Percentiles rank a stretch among this genome's conserved stretches.
Evolutionary conservation across 2,888 invertebrate species (phyloP).

Genomic region (Embidobia sp.): DNA sequence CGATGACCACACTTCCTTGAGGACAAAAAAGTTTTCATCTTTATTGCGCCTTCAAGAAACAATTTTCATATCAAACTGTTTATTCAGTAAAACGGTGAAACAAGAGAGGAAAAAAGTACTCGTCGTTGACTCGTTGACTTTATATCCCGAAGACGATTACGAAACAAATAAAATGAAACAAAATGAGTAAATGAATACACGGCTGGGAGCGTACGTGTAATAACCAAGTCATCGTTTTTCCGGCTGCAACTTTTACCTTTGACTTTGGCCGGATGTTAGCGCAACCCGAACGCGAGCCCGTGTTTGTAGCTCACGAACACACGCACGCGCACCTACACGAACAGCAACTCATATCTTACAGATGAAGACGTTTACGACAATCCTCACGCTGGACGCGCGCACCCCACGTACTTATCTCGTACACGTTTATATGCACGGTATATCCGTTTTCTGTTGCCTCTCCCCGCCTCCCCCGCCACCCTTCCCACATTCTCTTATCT

Average conservation of each 20-base stretch:
- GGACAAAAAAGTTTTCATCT: too few relatives aligned
- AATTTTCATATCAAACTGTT: too few relatives aligned
- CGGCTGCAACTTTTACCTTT: constrained; percentile 52
- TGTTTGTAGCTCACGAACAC: constrained; percentile 67
- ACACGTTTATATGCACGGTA: constrained; percentile 66
- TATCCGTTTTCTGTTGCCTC: constrained; percentile 66
- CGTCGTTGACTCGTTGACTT: neutral
- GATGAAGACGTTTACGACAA: constrained; percentile 81
- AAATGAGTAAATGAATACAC: neutral
- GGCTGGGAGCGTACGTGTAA: neutral
- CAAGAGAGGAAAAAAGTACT: neutral
- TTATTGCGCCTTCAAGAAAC: too few relatives aligned
- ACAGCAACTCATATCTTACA: constrained; percentile 80
- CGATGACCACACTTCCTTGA: too few relatives aligned
- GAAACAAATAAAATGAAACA: constrained; percentile 20
- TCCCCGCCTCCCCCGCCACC: constrained; percentile 11
- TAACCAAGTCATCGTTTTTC: constrained; percentile 26
- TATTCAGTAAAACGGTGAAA: neutral
- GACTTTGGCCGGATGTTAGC: constrained; percentile 59
- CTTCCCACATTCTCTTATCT: constrained; percentile 64
- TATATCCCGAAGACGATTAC: constrained; percentile 15
- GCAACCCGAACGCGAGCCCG: constrained; percentile 68
- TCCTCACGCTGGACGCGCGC: constrained; percentile 73
- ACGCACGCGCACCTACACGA: constrained; percentile 71
- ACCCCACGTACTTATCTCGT: constrained; percentile 68